Conservation (phyloP, 2,113 vertebrate species). For the Daphoenositta chrysoptera region DNA sequence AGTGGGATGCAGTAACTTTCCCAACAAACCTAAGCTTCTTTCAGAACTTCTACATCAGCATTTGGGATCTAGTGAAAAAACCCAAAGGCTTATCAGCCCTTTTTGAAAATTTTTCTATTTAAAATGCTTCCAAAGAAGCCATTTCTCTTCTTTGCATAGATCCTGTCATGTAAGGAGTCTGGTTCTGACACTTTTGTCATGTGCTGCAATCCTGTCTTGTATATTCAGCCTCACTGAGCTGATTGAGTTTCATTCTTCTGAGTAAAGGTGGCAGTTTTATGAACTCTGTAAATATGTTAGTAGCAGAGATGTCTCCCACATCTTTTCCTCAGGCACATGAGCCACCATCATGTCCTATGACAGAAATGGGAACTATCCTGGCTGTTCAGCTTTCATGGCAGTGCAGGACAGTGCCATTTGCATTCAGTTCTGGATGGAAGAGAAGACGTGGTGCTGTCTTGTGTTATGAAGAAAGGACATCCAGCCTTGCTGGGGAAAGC, state of each 20-base stretch:
- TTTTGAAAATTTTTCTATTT: neutral
- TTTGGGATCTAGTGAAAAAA: neutral
- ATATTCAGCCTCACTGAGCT: neutral
- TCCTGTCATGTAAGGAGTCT: neutral
- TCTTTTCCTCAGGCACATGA: neutral
- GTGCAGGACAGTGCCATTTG: neutral
- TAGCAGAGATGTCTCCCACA: neutral
- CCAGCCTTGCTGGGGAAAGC: neutral
- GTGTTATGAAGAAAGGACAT: neutral
- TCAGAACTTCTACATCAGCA: accelerated
- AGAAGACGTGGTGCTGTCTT: neutral
- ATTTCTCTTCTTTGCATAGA: neutral
- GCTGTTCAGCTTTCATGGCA: neutral
- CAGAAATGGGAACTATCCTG: neutral
- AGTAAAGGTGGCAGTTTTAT: neutral
- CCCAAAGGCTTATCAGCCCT: neutral
- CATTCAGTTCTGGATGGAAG: neutral
- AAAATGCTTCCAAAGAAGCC: neutral
- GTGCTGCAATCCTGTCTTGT: neutral
- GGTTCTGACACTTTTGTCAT: neutral
- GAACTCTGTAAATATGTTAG: neutral
- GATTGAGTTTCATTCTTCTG: neutral
- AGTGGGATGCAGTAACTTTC: neutral
- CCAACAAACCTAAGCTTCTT: neutral
- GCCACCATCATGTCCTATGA: neutral